Evolutionary conservation across 2,797 vertebrate species (phyloP), one percentile per base, ranked within the genome.

Genomic region (Crenuchus spilurus): DNA sequence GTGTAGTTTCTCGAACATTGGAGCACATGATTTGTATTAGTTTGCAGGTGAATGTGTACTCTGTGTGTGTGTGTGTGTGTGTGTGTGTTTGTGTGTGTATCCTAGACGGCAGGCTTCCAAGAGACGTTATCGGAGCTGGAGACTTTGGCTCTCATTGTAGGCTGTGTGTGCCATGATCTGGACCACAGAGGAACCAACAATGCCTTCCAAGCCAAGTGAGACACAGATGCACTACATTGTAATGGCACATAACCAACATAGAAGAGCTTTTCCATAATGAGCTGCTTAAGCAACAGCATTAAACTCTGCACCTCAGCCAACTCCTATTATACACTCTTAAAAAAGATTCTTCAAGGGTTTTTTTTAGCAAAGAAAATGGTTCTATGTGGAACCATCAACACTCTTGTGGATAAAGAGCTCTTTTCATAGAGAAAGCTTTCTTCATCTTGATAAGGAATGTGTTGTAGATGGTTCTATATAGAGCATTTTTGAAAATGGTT

Each of bases 111-210:
- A 16, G 96, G 95, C 76, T 99, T 99, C 90, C 97, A 98, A 87
- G 95, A 99, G 90, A 96, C 96, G 77, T 93, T 99, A 86, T 95
- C 93, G 1, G 97, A 99, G 78, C 92, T 94, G 88, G 98, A 99
- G 94, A 97, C 95, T 90, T 92, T 99, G 87, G 98, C 97, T 0
- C 95, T 98, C 76, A 96, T 98, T 77, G 98, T 99, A 74, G 98
- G 98, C 78, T 99, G 98, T 85, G 92, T 99, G 75, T 99, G 98
- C 92, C 98, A 99, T 0, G 98, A 99, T 92, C 91, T 99, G 81
- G 98, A 99, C 92, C 98, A 99, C 94, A 94, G 97, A 85, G 98
- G 97, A 88, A 99, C 98, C 87, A 99, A 99, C 92, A 99, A 99
- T 72, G 98, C 98, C 84, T 99, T 99, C 88, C 98, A 99, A 90